A percentile compares a stretch with the other conserved stretches of the same genome.
Evolutionary conservation across 2,113 vertebrate species (phyloP).

Genomic region (Danionella cerebrum): DNA sequence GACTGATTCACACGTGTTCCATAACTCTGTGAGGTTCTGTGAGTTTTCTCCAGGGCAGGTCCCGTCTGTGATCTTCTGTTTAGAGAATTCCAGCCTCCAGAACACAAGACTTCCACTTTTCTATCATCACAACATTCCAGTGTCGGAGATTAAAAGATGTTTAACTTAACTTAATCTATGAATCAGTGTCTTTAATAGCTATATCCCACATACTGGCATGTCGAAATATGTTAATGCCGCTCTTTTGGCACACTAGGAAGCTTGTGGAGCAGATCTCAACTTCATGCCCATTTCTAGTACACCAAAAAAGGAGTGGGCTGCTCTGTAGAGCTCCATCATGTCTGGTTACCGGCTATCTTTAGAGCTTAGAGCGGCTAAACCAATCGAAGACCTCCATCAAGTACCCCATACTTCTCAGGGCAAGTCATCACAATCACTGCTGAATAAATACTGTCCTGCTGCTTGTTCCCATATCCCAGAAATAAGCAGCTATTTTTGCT

Average conservation of each 20-base stretch:
- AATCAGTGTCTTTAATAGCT: conserved; percentile 20
- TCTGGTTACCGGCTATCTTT: conserved; percentile 32
- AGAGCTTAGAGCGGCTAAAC: conserved; percentile 27
- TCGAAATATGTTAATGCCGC: conserved; percentile 2
- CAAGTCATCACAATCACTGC: conserved; percentile 10
- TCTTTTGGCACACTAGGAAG: conserved; percentile 1
- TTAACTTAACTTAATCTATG: not conserved
- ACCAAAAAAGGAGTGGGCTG: conserved; percentile 43
- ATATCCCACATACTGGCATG: not conserved
- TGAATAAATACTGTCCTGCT: conserved; percentile 12
- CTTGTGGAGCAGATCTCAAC: not conserved
- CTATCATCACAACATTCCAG: conserved; percentile 20
- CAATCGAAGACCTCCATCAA: conserved; percentile 31
- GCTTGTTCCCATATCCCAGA: conserved; percentile 34
- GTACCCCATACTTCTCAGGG: conserved; percentile 16
- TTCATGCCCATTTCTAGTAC: conserved; percentile 29
- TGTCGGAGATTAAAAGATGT: conserved; percentile 1
- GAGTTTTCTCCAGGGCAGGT: not conserved
- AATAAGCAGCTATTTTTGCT: conserved; percentile 26
- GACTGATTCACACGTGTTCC: not conserved
- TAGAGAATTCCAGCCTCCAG: not conserved
- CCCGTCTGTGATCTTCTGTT: not conserved
- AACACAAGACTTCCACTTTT: not conserved
- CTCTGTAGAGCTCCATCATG: conserved; percentile 28
- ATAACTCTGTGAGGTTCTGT: not conserved